Evolutionary conservation across 2,797 vertebrate genomes (phyloP).

Genomic region (Cossypha heuglini): DNA sequence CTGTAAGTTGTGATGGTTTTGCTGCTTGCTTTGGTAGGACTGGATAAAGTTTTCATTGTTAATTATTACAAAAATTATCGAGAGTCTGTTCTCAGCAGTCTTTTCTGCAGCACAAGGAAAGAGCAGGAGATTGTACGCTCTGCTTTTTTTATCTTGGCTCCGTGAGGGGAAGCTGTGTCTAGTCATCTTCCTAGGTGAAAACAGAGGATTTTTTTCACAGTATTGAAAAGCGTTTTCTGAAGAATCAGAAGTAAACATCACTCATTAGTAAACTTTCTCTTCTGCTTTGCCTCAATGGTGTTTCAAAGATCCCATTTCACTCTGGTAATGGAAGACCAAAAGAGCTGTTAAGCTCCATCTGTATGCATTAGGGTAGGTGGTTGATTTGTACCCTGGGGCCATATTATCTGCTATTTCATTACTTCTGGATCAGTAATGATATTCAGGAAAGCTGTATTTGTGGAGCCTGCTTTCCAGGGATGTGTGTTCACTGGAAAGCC

Average conservation of each 20-base stretch:
- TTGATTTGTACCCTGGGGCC: conserved; percentile 59
- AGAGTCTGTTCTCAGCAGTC: background rate
- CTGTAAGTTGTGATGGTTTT: background rate
- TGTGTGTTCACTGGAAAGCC: conserved; percentile 32
- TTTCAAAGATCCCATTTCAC: conserved; percentile 39
- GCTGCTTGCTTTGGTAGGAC: background rate
- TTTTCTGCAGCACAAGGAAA: background rate
- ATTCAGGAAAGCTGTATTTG: conserved; percentile 66
- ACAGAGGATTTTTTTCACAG: background rate
- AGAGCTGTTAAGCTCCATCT: conserved; percentile 57
- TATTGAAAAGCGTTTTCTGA: background rate
- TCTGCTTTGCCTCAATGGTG: background rate
- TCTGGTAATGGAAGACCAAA: conserved; percentile 23
- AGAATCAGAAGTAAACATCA: background rate
- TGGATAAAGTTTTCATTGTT: background rate
- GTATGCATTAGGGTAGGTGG: conserved; percentile 61
- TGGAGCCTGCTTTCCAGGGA: conserved; percentile 55
- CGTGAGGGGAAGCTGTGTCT: background rate
- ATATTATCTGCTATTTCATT: conserved; percentile 76
- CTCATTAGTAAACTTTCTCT: background rate
- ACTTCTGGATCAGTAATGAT: conserved; percentile 78
- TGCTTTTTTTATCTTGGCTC: background rate
- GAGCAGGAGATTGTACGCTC: background rate
- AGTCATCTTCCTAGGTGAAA: background rate
- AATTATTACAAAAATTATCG: background rate